Percentiles rank a stretch among this genome's conserved stretches.
These are phyloP conservation scores for Embiotoca jacksoni DNA, from an alignment of 2,113 vertebrate species.

Conservation along the genomic window DNA sequence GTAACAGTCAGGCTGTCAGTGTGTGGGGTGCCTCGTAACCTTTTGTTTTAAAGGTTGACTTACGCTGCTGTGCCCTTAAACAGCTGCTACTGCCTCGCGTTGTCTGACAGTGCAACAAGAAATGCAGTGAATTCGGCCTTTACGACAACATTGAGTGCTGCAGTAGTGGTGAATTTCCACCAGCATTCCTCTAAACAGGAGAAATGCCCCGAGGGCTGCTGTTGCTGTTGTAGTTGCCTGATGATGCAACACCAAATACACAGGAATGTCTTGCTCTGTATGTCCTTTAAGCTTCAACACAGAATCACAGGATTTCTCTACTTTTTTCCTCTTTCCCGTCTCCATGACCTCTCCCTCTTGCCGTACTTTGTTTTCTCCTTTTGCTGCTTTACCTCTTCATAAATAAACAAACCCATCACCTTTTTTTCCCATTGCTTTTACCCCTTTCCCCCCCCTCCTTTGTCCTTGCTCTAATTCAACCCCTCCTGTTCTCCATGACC, in stretches of 20 bases:
- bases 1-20: constrained; percentile 9
- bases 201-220: constrained; percentile 12
- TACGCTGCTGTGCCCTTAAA: background rate
- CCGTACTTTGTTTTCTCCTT: background rate
- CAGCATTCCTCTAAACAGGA: constrained; percentile 11
- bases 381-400: background rate
- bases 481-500: background rate
- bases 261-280: constrained; percentile 33
- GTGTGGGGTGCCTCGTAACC: constrained; percentile 15
- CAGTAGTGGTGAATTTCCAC: background rate
- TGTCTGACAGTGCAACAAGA: too few species aligned
- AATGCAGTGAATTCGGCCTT: constrained; percentile 5
- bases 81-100: too few species aligned
- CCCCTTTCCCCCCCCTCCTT: background rate
- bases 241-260: constrained; percentile 28
- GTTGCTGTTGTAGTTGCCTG: constrained; percentile 34
- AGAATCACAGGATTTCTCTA: constrained; percentile 55
- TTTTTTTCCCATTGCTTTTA: background rate
- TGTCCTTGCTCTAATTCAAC: background rate
- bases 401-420: too few species aligned
- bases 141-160: constrained; percentile 2
- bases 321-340: constrained; percentile 44
- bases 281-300: constrained; percentile 24
- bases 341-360: constrained; percentile 3
- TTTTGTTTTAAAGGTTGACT: constrained; percentile 26